Percentiles rank a stretch among this genome's conserved stretches.
These are phyloP conservation scores for Caenorhabditis sp. DNA, from an alignment of 2,888 invertebrate species.

Conservation along the genomic window DNA sequence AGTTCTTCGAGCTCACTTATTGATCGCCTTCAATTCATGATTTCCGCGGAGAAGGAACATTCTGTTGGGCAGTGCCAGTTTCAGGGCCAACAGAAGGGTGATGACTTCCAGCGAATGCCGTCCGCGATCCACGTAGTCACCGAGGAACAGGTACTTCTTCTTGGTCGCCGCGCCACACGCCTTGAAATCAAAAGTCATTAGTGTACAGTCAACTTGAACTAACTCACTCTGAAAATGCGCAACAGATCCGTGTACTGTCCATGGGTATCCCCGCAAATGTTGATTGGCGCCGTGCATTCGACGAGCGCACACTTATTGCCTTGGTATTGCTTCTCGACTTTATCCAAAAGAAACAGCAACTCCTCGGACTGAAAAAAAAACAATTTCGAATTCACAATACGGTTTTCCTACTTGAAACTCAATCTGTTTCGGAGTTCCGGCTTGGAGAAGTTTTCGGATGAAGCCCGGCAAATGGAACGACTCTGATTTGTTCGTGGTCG, in stretches of 20 bases:
- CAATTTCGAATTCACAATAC: no score
- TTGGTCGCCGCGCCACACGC: constrained; percentile 70
- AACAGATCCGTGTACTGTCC: constrained; percentile 70
- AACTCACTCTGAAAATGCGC: constrained; percentile 66
- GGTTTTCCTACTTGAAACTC: no score
- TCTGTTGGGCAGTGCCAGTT: constrained; percentile 74
- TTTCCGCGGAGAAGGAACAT: constrained; percentile 77
- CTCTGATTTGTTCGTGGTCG: no score
- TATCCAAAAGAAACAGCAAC: no score
- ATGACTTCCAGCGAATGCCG: constrained; percentile 76
- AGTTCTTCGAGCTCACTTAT: constrained; percentile 65
- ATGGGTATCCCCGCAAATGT: constrained; percentile 71
- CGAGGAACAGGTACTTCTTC: constrained; percentile 72
- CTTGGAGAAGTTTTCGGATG: no score
- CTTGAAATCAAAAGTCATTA: no score
- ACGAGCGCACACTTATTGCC: constrained; percentile 10
- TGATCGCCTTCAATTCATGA: constrained; percentile 77
- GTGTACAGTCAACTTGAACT: constrained; percentile 17
- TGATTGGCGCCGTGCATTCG: constrained; percentile 63
- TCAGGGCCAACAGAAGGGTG: constrained; percentile 70
- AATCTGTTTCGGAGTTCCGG: no score
- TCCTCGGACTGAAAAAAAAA: no score
- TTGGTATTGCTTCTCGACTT: no score
- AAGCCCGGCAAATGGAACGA: no score
- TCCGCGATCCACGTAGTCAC: constrained; percentile 79